A percentile compares a stretch with the other conserved stretches of the same genome.
Evolutionary conservation across 1,140 invertebrate species (phyloP).

Genomic region (Drosophila funebris): DNA sequence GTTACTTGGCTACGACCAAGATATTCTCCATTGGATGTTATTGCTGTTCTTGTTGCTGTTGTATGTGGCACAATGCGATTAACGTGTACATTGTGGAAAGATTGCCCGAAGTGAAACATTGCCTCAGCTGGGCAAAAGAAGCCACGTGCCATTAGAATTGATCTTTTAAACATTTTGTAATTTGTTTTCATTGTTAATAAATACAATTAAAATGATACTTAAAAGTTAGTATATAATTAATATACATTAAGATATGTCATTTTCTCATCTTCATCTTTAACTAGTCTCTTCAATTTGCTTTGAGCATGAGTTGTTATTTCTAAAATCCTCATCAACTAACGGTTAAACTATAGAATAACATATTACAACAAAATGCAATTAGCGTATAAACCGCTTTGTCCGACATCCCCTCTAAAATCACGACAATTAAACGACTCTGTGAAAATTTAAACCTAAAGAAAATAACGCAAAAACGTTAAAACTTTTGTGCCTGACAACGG

Average conservation of each 20-base stretch:
- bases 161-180: no score
- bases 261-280: no score
- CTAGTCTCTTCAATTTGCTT: no score
- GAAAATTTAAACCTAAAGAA: slow-evolving; percentile 41
- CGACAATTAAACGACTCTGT: slow-evolving; percentile 50
- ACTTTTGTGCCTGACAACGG: slow-evolving; percentile 67
- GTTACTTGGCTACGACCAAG: neutral
- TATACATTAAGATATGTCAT: no score
- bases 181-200: no score
- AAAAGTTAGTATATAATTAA: no score
- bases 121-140: neutral
- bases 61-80: slow-evolving; percentile 32
- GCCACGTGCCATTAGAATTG: neutral
- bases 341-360: slow-evolving; percentile 39
- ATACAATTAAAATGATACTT: no score
- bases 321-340: slow-evolving; percentile 37
- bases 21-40: neutral
- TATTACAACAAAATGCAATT: slow-evolving; percentile 68
- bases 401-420: slow-evolving; percentile 15
- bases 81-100: slow-evolving; percentile 36
- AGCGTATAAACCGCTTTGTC: slow-evolving; percentile 11
- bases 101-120: slow-evolving; percentile 19
- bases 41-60: slow-evolving; percentile 14
- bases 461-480: slow-evolving; percentile 26
- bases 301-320: no score